Evolutionary conservation across 2,888 invertebrate species (phyloP), one percentile per base, ranked within the genome.

Genomic region (Nomada flava): DNA sequence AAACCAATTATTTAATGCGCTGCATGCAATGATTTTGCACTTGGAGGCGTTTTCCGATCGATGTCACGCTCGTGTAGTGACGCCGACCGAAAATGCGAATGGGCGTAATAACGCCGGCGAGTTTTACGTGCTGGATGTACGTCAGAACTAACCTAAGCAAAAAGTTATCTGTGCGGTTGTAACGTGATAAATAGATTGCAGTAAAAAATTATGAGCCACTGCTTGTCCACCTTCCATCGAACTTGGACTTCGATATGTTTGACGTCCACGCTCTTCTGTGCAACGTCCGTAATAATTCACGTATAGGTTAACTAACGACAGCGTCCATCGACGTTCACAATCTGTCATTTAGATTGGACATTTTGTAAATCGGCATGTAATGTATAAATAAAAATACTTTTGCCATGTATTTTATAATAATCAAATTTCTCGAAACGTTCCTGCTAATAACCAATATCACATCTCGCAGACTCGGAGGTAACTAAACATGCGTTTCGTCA

Each of bases 91-190:
- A 88, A 86, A 91, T 88, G 90, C 86, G 81, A 78, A 84, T 82
- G 86, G 76, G 80, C 85, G 85, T 89, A 86, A 89, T 78, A 84
- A 77, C 85, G 82, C 90, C 90, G 89, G 89, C 86, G 86, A 87
- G 85, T 86, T 82, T 84, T 83, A 84, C 84, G 83, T 85, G 85
- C 84, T 86, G 73, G 78, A 78, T 79, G 83, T 81, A 85, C 75
- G 72, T 78, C 74, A 87, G 82, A 86, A 89, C 88, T 91, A 91
- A 91, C 91, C 91, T 91, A 79, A 81, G 84, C 72, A 81, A 72
- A 74, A 76, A 76, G 36, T 57, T 65, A 13, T 20, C 44, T 63
- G 71, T 29, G 79, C 50, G 53, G 55, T 50, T 47, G 44, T 55
- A 73, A 71, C 47, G 26, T 55, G 59, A 42, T 23, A 59, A 55